Evolutionary conservation across 2,888 invertebrate species (phyloP), one percentile per base, ranked within the genome.

Genomic region (Conistra vaccinii): DNA sequence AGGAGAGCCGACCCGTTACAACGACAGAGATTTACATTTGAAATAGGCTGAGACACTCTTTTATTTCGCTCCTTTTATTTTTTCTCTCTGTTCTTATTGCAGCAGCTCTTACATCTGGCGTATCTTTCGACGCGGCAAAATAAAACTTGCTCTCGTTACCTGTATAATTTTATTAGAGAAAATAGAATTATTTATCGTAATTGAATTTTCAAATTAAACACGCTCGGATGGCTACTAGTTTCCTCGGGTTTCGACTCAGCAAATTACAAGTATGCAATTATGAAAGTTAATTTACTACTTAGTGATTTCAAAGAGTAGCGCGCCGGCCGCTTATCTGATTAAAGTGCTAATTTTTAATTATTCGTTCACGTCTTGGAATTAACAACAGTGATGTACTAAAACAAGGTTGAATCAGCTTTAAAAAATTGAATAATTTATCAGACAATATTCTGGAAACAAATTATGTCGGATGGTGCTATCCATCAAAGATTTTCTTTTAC

Each of bases 21-120:
- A 91, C 92, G 93, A 89, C 92, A 91, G 91, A 94, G 94, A 95
- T 95, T 95, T 95, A 95, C 95, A 95, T 95, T 95, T 93, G 92
- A 93, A 95, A 93, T 93, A 93, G 93, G 93, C 93, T 90, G 92
- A 92, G 91, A 90, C 90, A 90, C 91, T 92, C 91, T 93, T 94
- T 93, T 94, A 93, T 95, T 93, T 92, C 87, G 87, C 85, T 89
- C 80, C 86, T 91, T 92, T 93, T 90, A 91, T 93, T 93, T 78
- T 92, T 92, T 91, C 78, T 89, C 85, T 88, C 86, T 85, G 83
- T 88, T 88, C 75, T 86, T 89, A 87, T 88, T 75, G 85, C 83
- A 85, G 89, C 86, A 86, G 76, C 78, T 81, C 58, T 67, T 78
- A 78, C 77, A 84, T 75, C 84, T 80, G 67, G 78, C 67, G 78